These are phyloP conservation scores for Coptodon bakossiorum DNA, from an alignment of 2,113 vertebrate species.

Conservation along the genomic window DNA sequence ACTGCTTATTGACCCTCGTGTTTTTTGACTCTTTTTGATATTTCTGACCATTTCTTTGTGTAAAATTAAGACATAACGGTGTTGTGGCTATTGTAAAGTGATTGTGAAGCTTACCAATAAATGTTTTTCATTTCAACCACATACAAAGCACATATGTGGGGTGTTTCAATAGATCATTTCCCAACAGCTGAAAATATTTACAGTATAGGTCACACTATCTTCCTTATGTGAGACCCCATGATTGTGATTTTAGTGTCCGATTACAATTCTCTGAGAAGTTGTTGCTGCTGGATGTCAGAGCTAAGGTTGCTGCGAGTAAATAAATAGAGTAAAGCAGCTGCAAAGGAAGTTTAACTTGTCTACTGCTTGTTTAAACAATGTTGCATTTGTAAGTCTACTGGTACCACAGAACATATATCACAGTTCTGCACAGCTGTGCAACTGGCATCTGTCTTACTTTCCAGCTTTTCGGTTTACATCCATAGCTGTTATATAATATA, in stretches of 20 bases:
- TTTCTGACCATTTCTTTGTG: background rate
- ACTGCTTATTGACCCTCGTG: rapidly evolving
- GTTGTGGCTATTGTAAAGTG: background rate
- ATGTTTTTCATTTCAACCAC: background rate
- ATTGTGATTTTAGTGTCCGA: background rate
- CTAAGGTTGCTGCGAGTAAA: background rate
- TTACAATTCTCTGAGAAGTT: background rate
- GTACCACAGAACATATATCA: background rate
- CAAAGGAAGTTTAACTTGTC: background rate
- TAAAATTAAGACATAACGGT: background rate
- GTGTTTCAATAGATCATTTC: background rate
- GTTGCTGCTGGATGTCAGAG: background rate
- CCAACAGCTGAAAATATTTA: background rate
- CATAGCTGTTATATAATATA: background rate
- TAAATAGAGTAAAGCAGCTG: background rate
- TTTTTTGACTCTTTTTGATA: rapidly evolving
- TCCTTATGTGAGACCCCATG: background rate
- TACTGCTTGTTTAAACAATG: background rate
- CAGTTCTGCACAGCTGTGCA: background rate
- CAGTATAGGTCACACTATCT: background rate
- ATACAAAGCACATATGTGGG: background rate
- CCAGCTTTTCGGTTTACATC: background rate
- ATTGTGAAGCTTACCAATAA: background rate
- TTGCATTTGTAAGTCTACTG: background rate
- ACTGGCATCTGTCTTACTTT: background rate